Percentiles rank a stretch among this genome's conserved stretches.
These are phyloP conservation scores for Eidolon dupreanum DNA, from an alignment of 2,797 vertebrate genomes.

Conservation along the genomic window DNA sequence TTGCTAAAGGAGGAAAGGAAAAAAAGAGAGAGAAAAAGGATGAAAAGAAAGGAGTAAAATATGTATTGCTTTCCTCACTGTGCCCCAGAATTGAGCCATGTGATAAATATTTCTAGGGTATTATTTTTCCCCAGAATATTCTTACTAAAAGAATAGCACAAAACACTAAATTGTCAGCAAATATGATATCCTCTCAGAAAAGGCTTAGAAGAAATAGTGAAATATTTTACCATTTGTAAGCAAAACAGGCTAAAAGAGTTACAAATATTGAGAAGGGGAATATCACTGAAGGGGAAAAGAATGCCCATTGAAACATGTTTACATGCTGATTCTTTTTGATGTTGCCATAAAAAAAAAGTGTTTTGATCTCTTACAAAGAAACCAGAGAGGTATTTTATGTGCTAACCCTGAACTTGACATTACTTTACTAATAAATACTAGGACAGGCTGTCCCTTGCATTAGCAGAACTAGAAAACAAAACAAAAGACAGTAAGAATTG, in stretches of 20 bases:
- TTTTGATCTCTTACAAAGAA: constrained; percentile 59
- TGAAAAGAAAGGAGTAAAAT: not conserved
- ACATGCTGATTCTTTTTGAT: constrained; percentile 71
- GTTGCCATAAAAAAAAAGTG: constrained; percentile 46
- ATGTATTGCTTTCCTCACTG: not conserved
- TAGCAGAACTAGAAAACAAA: constrained; percentile 60
- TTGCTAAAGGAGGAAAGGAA: constrained; percentile 26
- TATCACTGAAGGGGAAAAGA: constrained; percentile 63
- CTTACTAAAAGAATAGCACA: not conserved
- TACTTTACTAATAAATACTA: constrained; percentile 67
- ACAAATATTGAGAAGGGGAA: constrained; percentile 64
- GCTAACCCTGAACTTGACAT: constrained; percentile 62
- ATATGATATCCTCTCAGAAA: not conserved
- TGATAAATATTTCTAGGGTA: not conserved
- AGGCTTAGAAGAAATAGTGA: not conserved
- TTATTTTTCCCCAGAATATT: not conserved
- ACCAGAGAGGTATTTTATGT: constrained; percentile 63
- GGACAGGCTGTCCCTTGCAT: constrained; percentile 69
- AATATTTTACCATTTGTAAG: constrained; percentile 49
- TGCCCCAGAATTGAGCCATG: not conserved
- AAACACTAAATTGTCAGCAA: constrained; percentile 18
- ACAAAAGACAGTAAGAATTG: not conserved
- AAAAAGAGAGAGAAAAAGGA: not conserved
- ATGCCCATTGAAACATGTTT: constrained; percentile 68
- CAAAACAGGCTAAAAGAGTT: not conserved